Evolutionary conservation across 2,113 vertebrate species (phyloP), one percentile per base, ranked within the genome.

Genomic region (Sapayoa aenigma): DNA sequence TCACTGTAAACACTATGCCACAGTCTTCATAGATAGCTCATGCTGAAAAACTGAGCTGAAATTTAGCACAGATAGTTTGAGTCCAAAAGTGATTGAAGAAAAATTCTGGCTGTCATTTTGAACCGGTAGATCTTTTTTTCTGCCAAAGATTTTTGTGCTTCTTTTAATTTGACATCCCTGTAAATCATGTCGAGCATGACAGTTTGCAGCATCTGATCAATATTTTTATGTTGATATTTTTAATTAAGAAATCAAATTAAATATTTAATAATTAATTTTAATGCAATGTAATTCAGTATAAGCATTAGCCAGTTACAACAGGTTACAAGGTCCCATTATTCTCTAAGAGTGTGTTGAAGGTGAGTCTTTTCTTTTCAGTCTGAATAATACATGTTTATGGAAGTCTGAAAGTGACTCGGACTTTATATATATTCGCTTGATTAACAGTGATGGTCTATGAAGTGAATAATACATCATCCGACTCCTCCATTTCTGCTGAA

Each of bases 341-440:
- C 60, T 84, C 68, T 13, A 69, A 68, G 79, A 67, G 46, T 50
- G 76, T 92, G 47, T 46, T 74, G 90, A 87, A 95, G 74, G 83
- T 63, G 55, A 59, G 67, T 75, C 87, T 56, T 8, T 95, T 96
- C 92, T 63, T 91, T 89, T 94, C 84, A 74, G 73, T 68, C 79
- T 96, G 91, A 97, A 96, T 96, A 96, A 95, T 95, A 46, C 77
- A 91, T 87, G 89, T 89, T 89, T 93, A 78, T 97, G 83, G 89
- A 96, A 93, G 90, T 93, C 90, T 92, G 92, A 92, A 96, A 95
- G 96, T 82, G 60, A 84, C 95, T 96, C 91, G 77, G 92, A 72
- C 55, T 90, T 95, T 89, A 96, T 91, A 94, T 96, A 93, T 94
- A 95, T 87, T 93, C 83, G 56, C 60, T 95, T 96, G 89, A 96